A percentile compares a stretch with the other conserved stretches of the same genome.
Evolutionary conservation across 2,888 invertebrate species (phyloP).

Genomic region (Leptinotarsa tumamoca): DNA sequence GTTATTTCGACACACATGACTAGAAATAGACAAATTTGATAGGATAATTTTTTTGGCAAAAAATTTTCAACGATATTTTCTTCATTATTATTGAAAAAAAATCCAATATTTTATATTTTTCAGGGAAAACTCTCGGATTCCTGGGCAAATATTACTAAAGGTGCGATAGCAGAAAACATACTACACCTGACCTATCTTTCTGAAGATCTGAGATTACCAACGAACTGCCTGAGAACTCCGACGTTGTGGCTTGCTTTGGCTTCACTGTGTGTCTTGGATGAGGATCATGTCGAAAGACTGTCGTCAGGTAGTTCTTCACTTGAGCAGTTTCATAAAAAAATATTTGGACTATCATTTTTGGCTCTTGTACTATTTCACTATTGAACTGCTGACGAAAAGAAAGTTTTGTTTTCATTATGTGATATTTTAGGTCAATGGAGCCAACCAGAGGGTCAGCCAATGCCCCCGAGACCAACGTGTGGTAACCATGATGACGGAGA

Average conservation of each 20-base stretch:
- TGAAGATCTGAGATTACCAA: constrained; percentile 80
- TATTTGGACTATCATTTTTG: not conserved
- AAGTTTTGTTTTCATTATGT: not conserved
- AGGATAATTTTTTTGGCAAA: too few relatives aligned
- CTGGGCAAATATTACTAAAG: constrained; percentile 90
- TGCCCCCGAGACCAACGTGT: constrained; percentile 83
- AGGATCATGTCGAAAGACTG: constrained; percentile 87
- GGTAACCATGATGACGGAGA: constrained; percentile 96
- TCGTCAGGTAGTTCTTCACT: constrained; percentile 70
- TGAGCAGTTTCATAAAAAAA: too few relatives aligned
- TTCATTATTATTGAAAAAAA: too few relatives aligned
- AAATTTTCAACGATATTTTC: too few relatives aligned
- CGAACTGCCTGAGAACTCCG: constrained; percentile 84
- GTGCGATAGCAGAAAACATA: constrained; percentile 89
- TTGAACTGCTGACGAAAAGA: not conserved
- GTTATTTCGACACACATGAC: too few relatives aligned
- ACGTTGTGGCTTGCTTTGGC: constrained; percentile 93
- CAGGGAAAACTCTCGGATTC: constrained; percentile 87
- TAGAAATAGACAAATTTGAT: too few relatives aligned
- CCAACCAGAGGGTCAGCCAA: constrained; percentile 71
- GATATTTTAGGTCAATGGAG: constrained; percentile 76
- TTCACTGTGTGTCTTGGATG: constrained; percentile 91
- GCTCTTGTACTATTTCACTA: not conserved
- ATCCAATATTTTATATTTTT: constrained; percentile 42
- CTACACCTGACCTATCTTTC: constrained; percentile 84